phyloP scores from a whole-genome alignment of 2,888 invertebrate species.

The Cotesia congregata region DNA sequence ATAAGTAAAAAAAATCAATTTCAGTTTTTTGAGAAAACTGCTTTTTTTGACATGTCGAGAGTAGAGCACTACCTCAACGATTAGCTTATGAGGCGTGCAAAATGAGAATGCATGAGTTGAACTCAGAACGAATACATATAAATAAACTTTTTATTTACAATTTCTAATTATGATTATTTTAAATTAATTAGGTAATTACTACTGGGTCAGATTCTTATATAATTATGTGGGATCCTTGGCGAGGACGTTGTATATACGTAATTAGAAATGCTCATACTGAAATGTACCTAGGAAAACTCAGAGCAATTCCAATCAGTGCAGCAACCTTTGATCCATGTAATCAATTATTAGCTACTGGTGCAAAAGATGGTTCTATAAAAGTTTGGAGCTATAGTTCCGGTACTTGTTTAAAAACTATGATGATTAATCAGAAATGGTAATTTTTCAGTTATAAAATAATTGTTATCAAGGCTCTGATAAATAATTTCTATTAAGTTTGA shows the following conservation, averaged over 20 bases:
- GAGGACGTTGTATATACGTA: slow-evolving; percentile 78
- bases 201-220: slow-evolving; percentile 86
- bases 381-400: slow-evolving; percentile 91
- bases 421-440: slow-evolving; percentile 75
- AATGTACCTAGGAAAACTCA: slow-evolving; percentile 76
- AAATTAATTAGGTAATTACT: slow-evolving; percentile 74
- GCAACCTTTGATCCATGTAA: slow-evolving; percentile 82
- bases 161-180: neutral
- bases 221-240: slow-evolving; percentile 85
- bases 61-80: no score
- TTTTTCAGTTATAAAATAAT: slow-evolving; percentile 48
- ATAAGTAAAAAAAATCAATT: no score
- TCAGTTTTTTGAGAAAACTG: no score
- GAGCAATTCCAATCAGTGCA: slow-evolving; percentile 82
- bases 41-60: no score
- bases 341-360: slow-evolving; percentile 83
- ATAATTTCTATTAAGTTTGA: neutral
- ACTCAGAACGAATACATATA: no score
- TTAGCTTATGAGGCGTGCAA: no score
- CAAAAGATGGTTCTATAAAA: slow-evolving; percentile 83
- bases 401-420: slow-evolving; percentile 79
- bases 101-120: no score
- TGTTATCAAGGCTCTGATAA: neutral
- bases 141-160: neutral
- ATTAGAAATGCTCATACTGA: slow-evolving; percentile 81